A percentile compares a stretch with the other conserved stretches of the same genome.
Conservation (phyloP, 2,888 invertebrate genomes). For the Melipona bicolor region DNA sequence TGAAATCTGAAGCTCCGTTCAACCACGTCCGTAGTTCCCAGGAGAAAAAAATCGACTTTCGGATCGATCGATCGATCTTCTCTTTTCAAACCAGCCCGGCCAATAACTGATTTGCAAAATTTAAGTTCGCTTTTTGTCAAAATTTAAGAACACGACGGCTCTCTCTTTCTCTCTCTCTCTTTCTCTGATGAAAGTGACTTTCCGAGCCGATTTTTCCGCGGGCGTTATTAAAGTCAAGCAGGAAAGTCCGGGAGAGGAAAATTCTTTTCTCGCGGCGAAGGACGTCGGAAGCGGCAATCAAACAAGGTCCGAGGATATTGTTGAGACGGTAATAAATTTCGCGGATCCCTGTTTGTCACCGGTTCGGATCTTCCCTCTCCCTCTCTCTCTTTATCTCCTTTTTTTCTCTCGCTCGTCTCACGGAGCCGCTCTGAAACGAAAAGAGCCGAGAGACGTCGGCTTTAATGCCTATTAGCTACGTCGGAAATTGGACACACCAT, state of each 20-base stretch:
- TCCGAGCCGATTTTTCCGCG: too few relatives aligned
- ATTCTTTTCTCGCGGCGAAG: not conserved
- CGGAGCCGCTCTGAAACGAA: slow-evolving; percentile 53
- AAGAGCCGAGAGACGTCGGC: slow-evolving; percentile 57
- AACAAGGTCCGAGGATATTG: not conserved
- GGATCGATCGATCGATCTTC: not conserved
- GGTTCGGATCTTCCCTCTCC: not conserved
- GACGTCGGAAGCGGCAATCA: not conserved
- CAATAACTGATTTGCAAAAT: too few relatives aligned
- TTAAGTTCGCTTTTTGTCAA: too few relatives aligned
- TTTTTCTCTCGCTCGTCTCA: not conserved
- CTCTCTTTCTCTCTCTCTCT: too few relatives aligned
- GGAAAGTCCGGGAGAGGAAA: not conserved
- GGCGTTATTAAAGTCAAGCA: not conserved
- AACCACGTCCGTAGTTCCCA: slow-evolving; percentile 47
- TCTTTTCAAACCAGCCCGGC: too few relatives aligned
- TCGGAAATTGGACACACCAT: slow-evolving; percentile 72
- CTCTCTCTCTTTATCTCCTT: not conserved
- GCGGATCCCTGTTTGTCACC: slow-evolving; percentile 31
- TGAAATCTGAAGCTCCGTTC: slow-evolving; percentile 24
- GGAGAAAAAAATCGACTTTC: slow-evolving; percentile 1
- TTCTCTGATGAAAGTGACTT: too few relatives aligned
- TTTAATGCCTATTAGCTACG: slow-evolving; percentile 70
- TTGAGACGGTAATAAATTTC: slow-evolving; percentile 29
- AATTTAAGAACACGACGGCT: too few relatives aligned